Evolutionary conservation across 2,113 vertebrate species (phyloP), one percentile per base, ranked within the genome.

Genomic region (Eulacestoma nigropectus): DNA sequence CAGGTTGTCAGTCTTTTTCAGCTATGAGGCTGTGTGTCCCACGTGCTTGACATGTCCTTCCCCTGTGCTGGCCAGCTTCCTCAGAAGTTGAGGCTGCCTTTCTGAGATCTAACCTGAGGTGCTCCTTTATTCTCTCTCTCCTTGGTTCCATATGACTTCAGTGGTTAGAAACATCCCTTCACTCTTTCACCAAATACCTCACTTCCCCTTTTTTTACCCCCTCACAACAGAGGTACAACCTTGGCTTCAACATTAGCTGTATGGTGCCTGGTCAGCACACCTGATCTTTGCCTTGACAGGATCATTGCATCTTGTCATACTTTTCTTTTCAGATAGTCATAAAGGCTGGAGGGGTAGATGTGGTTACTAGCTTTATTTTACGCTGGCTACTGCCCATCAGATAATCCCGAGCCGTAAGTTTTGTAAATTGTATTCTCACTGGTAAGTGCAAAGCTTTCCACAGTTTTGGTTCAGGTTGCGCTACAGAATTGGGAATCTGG

Each of bases 141-240:
- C 15, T 27, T 69, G 18, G 39, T 88, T 85, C 32, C 5, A 0
- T 68, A 6, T 35, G 37, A 60, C 23, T 83, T 76, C 19, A 67
- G 41, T 65, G 49, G 26, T 69, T 33, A 62, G 59, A 91, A 80
- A 23, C 14, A 50, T 70, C 32, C 29, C 35, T 70, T 4, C 4
- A 50, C 16, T 42, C 5, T 78, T 60, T 57, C 26, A 29, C 53
- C 69, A 64, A 41, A 32, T 63, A 4, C 4, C 1, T 8, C 13
- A 20, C 3, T 42, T 4, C 2, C 20, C 11, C 14, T 0, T 21
- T 53, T 44, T 22, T 41, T 11, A 1, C 7, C 2, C 23, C 7
- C 12, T 60, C 32, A 5, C 57, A 20, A 16, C 6, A 47, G 37
- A 50, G 17, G 6, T 37, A 6, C 21, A 47, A 6, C 11, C 23